A percentile compares a stretch with the other conserved stretches of the same genome.
Evolutionary conservation across 2,888 invertebrate species (phyloP).

Genomic region (Saturnia pavonia): DNA sequence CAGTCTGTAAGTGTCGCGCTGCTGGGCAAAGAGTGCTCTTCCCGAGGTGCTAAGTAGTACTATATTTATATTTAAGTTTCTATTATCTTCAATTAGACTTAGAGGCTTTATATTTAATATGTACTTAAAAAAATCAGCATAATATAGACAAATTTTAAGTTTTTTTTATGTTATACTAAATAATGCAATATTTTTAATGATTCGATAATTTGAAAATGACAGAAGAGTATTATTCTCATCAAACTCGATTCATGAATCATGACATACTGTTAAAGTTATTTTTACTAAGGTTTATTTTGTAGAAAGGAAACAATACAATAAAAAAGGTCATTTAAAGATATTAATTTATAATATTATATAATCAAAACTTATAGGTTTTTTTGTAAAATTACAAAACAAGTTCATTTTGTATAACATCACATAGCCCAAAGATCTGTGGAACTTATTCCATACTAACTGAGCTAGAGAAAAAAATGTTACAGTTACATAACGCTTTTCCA

Average conservation of each 20-base stretch:
- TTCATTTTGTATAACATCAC: neutral
- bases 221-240: neutral
- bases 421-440: constrained; percentile 23
- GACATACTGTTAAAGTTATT: neutral
- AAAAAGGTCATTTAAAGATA: neutral
- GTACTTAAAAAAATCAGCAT: too few relatives aligned
- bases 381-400: neutral
- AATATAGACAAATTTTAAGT: too few relatives aligned
- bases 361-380: neutral
- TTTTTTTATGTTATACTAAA: neutral
- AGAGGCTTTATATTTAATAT: too few relatives aligned
- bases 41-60: too few relatives aligned
- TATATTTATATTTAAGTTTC: too few relatives aligned
- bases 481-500: constrained; percentile 82
- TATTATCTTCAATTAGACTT: too few relatives aligned
- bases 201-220: neutral
- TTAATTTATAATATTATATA: neutral
- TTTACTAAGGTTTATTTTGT: neutral
- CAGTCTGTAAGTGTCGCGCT: too few relatives aligned
- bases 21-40: too few relatives aligned
- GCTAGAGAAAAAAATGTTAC: constrained; percentile 69
- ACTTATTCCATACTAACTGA: constrained; percentile 48
- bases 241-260: neutral
- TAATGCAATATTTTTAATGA: neutral
- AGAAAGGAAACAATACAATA: neutral